Percentiles rank a stretch among this genome's conserved stretches.
phyloP scores from a whole-genome alignment of 1,140 invertebrate genomes.

The Stratiolaelaps scimitus region DNA sequence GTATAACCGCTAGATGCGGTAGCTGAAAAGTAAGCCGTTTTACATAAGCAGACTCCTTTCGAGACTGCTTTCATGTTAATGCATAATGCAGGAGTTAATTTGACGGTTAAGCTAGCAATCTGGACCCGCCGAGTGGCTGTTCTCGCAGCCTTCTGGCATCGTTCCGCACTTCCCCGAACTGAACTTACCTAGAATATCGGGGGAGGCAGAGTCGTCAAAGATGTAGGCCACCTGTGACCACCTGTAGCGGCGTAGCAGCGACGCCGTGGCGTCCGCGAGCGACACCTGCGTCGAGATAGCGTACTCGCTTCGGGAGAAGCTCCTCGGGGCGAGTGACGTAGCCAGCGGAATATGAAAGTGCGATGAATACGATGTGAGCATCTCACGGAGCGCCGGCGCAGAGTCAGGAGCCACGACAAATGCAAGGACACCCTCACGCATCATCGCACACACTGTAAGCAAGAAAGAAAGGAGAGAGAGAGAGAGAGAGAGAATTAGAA shows the following conservation, averaged over 20 bases:
- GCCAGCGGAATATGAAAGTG: slow-evolving; percentile 24
- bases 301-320: slow-evolving; percentile 25
- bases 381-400: slow-evolving; percentile 3
- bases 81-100: too few relatives aligned
- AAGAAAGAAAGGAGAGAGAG: neutral
- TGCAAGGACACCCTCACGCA: slow-evolving; percentile 24
- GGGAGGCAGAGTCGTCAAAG: slow-evolving; percentile 27
- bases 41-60: too few relatives aligned
- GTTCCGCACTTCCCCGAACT: too few relatives aligned
- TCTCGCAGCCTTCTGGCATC: too few relatives aligned
- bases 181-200: slow-evolving; percentile 27
- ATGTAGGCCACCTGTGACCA: slow-evolving; percentile 28
- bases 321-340: slow-evolving; percentile 4
- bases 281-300: slow-evolving; percentile 25
- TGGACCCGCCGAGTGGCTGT: too few relatives aligned
- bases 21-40: too few relatives aligned
- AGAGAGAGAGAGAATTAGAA: too few relatives aligned
- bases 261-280: slow-evolving; percentile 12
- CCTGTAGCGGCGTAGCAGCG: slow-evolving; percentile 20
- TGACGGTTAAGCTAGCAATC: too few relatives aligned
- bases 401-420: slow-evolving; percentile 18
- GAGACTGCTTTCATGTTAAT: too few relatives aligned
- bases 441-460: slow-evolving; percentile 24
- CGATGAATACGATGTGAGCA: slow-evolving; percentile 23
- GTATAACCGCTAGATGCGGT: too few relatives aligned